Evolutionary conservation across 2,113 vertebrate genomes (phyloP).

Genomic region (Neotoma lepida): DNA sequence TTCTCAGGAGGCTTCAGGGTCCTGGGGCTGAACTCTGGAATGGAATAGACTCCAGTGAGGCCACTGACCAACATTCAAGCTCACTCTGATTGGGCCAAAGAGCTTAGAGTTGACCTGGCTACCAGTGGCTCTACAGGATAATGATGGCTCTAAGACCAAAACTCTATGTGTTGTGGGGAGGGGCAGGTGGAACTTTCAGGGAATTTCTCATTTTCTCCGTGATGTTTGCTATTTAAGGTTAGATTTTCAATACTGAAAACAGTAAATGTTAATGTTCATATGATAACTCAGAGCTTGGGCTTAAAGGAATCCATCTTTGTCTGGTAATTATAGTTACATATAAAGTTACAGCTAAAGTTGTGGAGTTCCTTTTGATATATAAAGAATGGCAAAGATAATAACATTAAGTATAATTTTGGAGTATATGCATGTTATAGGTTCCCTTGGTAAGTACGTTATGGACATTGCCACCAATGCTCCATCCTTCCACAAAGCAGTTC

Average conservation of each 20-base stretch:
- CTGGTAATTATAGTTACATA: not conserved
- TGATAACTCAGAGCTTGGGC: not conserved
- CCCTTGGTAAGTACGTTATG: not conserved
- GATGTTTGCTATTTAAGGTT: constrained; percentile 18
- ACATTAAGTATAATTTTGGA: not conserved
- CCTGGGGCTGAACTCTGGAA: not conserved
- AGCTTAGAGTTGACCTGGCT: not conserved
- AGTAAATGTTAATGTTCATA: constrained; percentile 17
- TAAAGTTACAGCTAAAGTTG: not conserved
- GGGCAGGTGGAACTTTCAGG: constrained; percentile 19
- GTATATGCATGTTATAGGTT: not conserved
- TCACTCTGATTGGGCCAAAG: not conserved
- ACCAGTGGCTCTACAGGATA: not conserved
- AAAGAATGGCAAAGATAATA: constrained; percentile 29
- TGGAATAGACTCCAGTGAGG: not conserved
- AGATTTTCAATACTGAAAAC: constrained; percentile 39
- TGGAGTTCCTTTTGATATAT: not conserved
- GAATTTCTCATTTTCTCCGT: constrained; percentile 19
- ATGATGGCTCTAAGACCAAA: not conserved
- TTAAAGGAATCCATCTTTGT: constrained; percentile 38
- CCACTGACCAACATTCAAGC: not conserved
- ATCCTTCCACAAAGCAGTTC: not conserved
- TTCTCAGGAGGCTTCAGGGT: not conserved
- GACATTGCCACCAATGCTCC: not conserved
- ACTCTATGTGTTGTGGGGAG: not conserved